Percentiles rank a stretch among this genome's conserved stretches.
Conservation (phyloP, 2,888 invertebrate genomes). For the Conchocele bisecta region DNA sequence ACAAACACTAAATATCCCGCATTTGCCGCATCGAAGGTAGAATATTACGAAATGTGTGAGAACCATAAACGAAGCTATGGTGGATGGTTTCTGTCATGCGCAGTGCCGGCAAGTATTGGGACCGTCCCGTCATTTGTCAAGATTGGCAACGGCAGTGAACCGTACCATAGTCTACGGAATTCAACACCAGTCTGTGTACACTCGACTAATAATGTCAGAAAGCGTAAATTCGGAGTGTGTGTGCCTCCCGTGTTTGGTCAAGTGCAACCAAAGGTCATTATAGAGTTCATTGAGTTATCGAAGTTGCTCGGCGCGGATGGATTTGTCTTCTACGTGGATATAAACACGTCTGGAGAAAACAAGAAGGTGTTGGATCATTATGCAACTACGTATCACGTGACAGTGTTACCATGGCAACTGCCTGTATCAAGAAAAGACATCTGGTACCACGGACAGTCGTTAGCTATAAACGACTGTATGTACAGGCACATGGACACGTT, state of each 20-base stretch:
- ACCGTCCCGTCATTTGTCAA: background rate
- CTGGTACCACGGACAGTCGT: slow-evolving; percentile 77
- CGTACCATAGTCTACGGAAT: background rate
- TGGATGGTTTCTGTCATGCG: slow-evolving; percentile 73
- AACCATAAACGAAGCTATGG: slow-evolving; percentile 70
- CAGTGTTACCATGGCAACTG: slow-evolving; percentile 66
- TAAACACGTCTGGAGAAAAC: slow-evolving; percentile 48
- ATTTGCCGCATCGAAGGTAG: slow-evolving; percentile 8
- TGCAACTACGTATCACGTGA: slow-evolving; percentile 52
- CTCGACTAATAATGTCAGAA: slow-evolving; percentile 26
- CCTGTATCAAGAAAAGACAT: slow-evolving; percentile 58
- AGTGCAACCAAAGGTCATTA: slow-evolving; percentile 59
- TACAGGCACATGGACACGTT: slow-evolving; percentile 72
- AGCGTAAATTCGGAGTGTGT: slow-evolving; percentile 70
- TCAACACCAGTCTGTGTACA: slow-evolving; percentile 31
- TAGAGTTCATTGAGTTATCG: slow-evolving; percentile 75
- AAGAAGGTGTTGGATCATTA: slow-evolving; percentile 65
- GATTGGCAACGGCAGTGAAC: slow-evolving; percentile 1
- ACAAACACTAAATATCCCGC: background rate
- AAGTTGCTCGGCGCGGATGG: slow-evolving; percentile 71
- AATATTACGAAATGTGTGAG: slow-evolving; percentile 62
- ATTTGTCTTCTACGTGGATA: slow-evolving; percentile 71
- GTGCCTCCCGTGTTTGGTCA: slow-evolving; percentile 75
- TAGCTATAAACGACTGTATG: slow-evolving; percentile 77
- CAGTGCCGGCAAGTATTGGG: slow-evolving; percentile 46